Evolutionary conservation across 2,888 invertebrate species (phyloP).

Genomic region (Emmelina monodactyla): DNA sequence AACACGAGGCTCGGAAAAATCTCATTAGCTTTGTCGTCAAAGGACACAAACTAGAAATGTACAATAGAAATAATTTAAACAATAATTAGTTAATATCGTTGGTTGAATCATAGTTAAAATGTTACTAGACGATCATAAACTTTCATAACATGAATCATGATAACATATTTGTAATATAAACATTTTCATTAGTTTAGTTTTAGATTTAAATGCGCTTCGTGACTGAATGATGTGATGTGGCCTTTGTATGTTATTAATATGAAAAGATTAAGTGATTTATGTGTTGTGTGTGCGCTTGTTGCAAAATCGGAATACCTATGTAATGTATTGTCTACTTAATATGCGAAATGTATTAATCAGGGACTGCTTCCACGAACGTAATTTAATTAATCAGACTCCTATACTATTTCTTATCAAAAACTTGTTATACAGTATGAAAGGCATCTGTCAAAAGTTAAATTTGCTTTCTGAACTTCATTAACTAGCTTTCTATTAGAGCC

Average conservation of each 20-base stretch:
- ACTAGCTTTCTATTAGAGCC: no score
- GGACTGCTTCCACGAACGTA: slow-evolving; percentile 31
- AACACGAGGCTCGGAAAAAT: slow-evolving; percentile 37
- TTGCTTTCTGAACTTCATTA: no score
- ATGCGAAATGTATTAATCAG: slow-evolving; percentile 28
- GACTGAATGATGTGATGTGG: slow-evolving; percentile 66
- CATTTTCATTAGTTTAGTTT: slow-evolving; percentile 31
- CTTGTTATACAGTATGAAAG: no score
- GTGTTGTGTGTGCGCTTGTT: slow-evolving; percentile 55
- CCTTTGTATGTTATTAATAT: slow-evolving; percentile 58
- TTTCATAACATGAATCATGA: slow-evolving; percentile 22
- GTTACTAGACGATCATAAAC: slow-evolving; percentile 25
- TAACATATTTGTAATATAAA: slow-evolving; percentile 36
- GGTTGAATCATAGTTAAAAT: slow-evolving; percentile 35
- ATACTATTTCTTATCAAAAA: slow-evolving; percentile 43
- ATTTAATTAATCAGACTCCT: slow-evolving; percentile 34
- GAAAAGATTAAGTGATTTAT: no score
- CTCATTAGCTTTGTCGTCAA: slow-evolving; percentile 35
- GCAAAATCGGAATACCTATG: slow-evolving; percentile 43
- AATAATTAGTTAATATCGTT: slow-evolving; percentile 40
- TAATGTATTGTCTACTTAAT: slow-evolving; percentile 35
- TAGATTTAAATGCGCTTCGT: slow-evolving; percentile 54
- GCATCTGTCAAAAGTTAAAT: no score
- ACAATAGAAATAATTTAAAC: slow-evolving; percentile 40
- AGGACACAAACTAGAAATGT: slow-evolving; percentile 40